These are phyloP conservation scores for Apotomis capreana DNA, from an alignment of 2,888 invertebrate species.

Conservation along the genomic window DNA sequence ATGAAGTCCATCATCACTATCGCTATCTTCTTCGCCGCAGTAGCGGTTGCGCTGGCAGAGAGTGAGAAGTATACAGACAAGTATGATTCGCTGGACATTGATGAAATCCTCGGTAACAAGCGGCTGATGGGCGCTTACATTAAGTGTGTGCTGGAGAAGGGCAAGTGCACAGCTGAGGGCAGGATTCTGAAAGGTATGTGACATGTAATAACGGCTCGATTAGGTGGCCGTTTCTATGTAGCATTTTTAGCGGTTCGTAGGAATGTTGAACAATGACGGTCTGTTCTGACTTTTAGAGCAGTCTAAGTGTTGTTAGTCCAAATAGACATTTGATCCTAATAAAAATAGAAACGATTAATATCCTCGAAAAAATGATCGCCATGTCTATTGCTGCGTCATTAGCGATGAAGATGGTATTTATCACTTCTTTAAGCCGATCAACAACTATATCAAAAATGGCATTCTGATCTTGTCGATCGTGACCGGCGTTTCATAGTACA, in stretches of 20 bases:
- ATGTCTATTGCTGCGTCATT: too few relatives aligned
- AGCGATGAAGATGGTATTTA: too few relatives aligned
- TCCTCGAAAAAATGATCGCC: background rate
- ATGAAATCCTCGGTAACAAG: conserved; percentile 86
- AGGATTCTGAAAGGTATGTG: conserved; percentile 87
- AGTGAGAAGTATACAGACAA: conserved; percentile 82
- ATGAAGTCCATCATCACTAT: conserved; percentile 43
- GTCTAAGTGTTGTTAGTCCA: too few relatives aligned
- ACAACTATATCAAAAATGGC: too few relatives aligned
- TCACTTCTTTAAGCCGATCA: too few relatives aligned
- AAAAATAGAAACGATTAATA: background rate
- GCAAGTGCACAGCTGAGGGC: conserved; percentile 87
- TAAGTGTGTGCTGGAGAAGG: conserved; percentile 86
- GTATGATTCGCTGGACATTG: conserved; percentile 88
- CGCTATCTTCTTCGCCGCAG: conserved; percentile 27
- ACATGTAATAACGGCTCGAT: background rate
- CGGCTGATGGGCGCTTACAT: conserved; percentile 87
- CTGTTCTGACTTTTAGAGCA: too few relatives aligned
- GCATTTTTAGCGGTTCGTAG: too few relatives aligned
- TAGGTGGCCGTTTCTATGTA: too few relatives aligned
- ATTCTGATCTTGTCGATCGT: too few relatives aligned
- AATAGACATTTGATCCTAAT: too few relatives aligned
- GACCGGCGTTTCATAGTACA: too few relatives aligned
- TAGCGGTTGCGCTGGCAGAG: conserved; percentile 3
- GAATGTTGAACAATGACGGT: too few relatives aligned